A percentile compares a stretch with the other conserved stretches of the same genome.
Conservation (phyloP, 2,113 vertebrate genomes). For the Stercorarius parasiticus region DNA sequence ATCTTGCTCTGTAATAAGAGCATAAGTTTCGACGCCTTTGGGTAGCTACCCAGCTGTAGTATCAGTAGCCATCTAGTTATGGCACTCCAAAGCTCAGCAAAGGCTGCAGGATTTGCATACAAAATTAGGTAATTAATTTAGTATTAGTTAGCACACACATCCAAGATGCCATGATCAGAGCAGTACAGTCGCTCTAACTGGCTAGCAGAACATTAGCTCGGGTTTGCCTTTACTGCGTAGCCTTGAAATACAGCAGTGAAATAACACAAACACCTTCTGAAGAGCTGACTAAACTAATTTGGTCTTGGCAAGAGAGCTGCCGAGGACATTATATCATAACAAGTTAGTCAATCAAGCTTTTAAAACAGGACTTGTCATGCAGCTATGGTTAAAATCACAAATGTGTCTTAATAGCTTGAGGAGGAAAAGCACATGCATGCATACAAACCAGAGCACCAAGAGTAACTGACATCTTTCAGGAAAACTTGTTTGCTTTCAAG, state of each 20-base stretch:
- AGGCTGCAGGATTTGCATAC: neutral
- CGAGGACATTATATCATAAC: neutral
- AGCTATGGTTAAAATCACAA: slow-evolving; percentile 11
- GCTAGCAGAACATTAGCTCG: neutral
- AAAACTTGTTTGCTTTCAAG: neutral
- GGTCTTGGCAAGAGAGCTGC: neutral
- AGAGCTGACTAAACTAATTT: slow-evolving; percentile 27
- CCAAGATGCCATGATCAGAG: neutral
- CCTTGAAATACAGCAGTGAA: neutral
- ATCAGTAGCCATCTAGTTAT: neutral
- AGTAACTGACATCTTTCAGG: neutral
- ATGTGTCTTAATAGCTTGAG: neutral
- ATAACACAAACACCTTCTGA: slow-evolving; percentile 46
- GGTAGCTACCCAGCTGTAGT: neutral
- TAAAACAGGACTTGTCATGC: neutral
- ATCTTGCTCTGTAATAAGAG: neutral
- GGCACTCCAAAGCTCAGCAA: neutral
- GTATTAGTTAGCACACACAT: neutral
- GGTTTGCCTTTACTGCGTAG: neutral
- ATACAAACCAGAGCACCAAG: neutral
- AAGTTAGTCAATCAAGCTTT: slow-evolving; percentile 15
- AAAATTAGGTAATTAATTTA: neutral
- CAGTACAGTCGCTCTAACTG: neutral
- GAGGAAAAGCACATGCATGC: neutral
- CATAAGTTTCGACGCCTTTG: neutral